Base-by-base conservation (phyloP, 1,140 invertebrate genomes). In the Tetramorium alpestre region DNA sequence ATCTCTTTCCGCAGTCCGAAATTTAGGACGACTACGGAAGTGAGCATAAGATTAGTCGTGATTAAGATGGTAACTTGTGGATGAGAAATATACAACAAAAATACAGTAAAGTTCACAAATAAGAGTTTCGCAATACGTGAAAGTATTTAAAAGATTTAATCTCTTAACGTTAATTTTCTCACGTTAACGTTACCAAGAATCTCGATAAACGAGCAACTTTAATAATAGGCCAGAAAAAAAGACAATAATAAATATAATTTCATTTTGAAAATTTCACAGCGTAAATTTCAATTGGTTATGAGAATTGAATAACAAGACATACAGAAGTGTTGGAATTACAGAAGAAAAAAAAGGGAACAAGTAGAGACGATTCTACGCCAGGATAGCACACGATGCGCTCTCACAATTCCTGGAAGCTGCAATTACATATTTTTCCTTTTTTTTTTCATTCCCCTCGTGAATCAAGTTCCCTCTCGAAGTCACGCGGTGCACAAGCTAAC, bases 401-500 rank as follows among this genome's bases (percentile, higher is more conserved):
- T 73, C 28, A 41, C 76, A 56, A 82, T 87, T 84, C 56, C 41
- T 82, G 44, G 51, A 87, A 87, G 85, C 67, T 87, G 78, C 73
- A 86, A 86, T 86, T 81, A 81, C 18, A 69, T 38, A 81, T 67
- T 47, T 58, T 60, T 75, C 10, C 25, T 18, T 70, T 70, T 13
- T 41, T 86, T 75, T 70, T 72, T 49, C 33, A 41, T 89, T 38
- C 41, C 70, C 18, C 47, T 76, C 51, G 64, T 28, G 11, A 70
- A 33, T 49, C 77, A 67, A 81, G 82, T 75, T 89, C 84, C n/a
- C 88, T 89, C 81, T 88, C 86, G 41, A 49, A 86, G 88, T 91
- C 76, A 87, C 80, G 78, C 89, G 86, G 84, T 72, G 72, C 86
- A 81, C 88, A 73, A 91, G 89, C 84, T 93, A 92, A 92, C 93